Base-by-base conservation (phyloP, 2,797 vertebrate species). In the Dendrocincla fuliginosa region DNA sequence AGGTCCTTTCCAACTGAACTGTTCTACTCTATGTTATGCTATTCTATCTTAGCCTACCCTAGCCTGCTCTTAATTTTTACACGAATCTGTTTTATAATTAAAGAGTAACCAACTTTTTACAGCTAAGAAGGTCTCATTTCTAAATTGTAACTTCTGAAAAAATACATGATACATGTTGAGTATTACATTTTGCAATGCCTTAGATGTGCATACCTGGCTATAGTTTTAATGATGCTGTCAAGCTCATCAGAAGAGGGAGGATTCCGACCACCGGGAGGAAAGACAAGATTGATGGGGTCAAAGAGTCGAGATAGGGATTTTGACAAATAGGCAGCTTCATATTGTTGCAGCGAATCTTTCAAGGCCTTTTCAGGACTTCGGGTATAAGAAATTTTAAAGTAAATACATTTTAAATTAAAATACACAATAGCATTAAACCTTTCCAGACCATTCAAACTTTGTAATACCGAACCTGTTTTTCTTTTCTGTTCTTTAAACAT, bases 201-300 rank as follows among this genome's bases (percentile, higher is more conserved):
- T 60, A n/a, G 7, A 71, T 7, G 16, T 27, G 89, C 95, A 61
- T 97, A 98, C 99, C 99, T 99, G 98, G 98, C 98, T 96, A 99
- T 99, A 64, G 99, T 99, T 98, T 99, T 99, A 97, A 99, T 99
- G 97, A 99, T 99, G 96, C 98, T 98, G 84, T 99, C 99, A 94
- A 99, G 98, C 92, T 99, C 99, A 0, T 99, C 99, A 30, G 96
- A 97, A 91, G 99, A 99, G 76, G 99, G 99, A 14, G 99, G 99
- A 96, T 99, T 99, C 59, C 98, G 98, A 10, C 99, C 99, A 23
- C 99, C 99, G 92, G 99, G 98, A 4, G 99, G 99, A 69, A 99
- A 99, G 78, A 99, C 99, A 6, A 99, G 98, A 97, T 99, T 99
- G 98, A 99, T 99, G 35, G 99, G 99, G 94, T 99, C 99, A 77